Base-by-base conservation (phyloP, 2,888 invertebrate genomes). In the Nemapogon koenigi region DNA sequence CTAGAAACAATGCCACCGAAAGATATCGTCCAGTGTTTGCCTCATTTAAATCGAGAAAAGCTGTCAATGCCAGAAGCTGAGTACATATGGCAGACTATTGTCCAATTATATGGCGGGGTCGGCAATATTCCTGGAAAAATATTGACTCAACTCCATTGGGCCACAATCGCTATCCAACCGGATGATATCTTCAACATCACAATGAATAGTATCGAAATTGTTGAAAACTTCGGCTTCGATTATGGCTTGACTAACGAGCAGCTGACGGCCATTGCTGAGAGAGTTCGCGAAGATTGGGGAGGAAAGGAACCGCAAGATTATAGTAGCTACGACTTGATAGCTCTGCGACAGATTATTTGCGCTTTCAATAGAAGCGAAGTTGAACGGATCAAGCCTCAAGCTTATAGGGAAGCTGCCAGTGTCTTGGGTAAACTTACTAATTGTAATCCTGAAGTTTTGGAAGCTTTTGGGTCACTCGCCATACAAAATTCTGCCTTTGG, bases 311-410 rank as follows among this genome's bases (percentile, higher is more conserved):
- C 83, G 0, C 70, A 80, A 41, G 81, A 82, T 41, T 82, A 81
- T 46, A 82, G 83, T 0, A 73, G 66, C 45, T 83, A 80, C 41
- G 84, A 85, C 55, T 57, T 84, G 36, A 59, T 52, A 26, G 75
- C 81, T 1, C 51, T 85, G 37, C 61, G 73, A 19, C 81, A 83
- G 49, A 81, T 84, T 42, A 46, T 84, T 2, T 85, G 85, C 47
- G 71, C 71, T n/a, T 81, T 82, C 38, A 82, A 83, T 46, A 55
- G 53, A 16, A 70, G 70, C 15, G 78, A 82, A 43, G 81, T 84
- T 32, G 60, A 59, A 18, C 57, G 64, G 37, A 83, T 84, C 38
- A 81, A 80, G 46, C 71, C 83, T 1, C 59, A 70, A 30, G 78
- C 81, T 1, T 84, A 81, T 42, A 79, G 62, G 48, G 75, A 73